A percentile compares a stretch with the other conserved stretches of the same genome.
phyloP scores from a whole-genome alignment of 1,140 invertebrate species.

The Euschistus heros region DNA sequence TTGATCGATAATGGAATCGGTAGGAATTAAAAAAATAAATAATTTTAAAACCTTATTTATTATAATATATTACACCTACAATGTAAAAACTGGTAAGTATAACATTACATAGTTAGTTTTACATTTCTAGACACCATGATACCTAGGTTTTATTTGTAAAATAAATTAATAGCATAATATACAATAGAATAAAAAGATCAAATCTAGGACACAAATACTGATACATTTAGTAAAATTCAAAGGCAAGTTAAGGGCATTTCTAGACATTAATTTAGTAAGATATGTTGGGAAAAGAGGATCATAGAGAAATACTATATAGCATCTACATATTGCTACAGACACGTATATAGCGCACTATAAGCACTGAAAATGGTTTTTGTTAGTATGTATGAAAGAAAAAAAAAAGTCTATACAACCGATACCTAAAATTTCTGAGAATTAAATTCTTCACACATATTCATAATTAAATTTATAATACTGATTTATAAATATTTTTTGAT shows the following conservation, averaged over 20 bases:
- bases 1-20: not conserved
- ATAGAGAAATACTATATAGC: slow-evolving; percentile 12
- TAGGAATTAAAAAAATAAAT: not conserved
- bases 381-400: not conserved
- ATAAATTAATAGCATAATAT: slow-evolving; percentile 27
- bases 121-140: slow-evolving; percentile 20
- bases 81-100: slow-evolving; percentile 29
- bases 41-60: slow-evolving; percentile 16
- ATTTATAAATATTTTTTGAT: not conserved
- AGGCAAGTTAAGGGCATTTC: slow-evolving; percentile 1
- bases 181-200: slow-evolving; percentile 18
- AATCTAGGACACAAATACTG: slow-evolving; percentile 16
- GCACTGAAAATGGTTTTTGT: slow-evolving; percentile 4
- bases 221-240: slow-evolving; percentile 13
- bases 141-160: slow-evolving; percentile 6
- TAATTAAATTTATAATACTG: slow-evolving; percentile 16
- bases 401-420: slow-evolving; percentile 2
- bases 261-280: slow-evolving; percentile 13
- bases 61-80: slow-evolving; percentile 29
- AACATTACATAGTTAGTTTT: slow-evolving; percentile 26
- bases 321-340: slow-evolving; percentile 23
- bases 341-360: slow-evolving; percentile 18
- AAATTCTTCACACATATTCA: not conserved
- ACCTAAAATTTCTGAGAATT: not conserved
- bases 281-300: slow-evolving; percentile 2